A percentile compares a stretch with the other conserved stretches of the same genome.
phyloP scores from a whole-genome alignment of 1,140 invertebrate species.

The Sipha flava region DNA sequence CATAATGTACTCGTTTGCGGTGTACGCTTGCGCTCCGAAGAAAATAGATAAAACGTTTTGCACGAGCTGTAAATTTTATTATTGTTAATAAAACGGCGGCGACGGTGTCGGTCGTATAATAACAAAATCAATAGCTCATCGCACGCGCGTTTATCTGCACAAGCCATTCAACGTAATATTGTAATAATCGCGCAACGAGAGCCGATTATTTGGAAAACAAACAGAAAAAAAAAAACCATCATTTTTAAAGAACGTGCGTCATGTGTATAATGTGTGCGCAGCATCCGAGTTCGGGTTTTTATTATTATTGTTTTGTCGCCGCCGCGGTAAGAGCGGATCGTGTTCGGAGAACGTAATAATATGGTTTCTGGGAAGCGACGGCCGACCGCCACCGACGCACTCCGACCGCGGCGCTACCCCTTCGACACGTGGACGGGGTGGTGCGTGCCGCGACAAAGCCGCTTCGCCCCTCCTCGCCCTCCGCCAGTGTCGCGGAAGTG shows the following conservation, averaged over 20 bases:
- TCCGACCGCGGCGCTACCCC: neutral
- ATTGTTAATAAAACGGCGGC: neutral
- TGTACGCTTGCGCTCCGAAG: neutral
- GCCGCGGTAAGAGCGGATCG: too few relatives aligned
- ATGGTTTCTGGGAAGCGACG: neutral
- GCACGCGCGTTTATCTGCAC: neutral
- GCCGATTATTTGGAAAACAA: too few relatives aligned
- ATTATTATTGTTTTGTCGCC: too few relatives aligned
- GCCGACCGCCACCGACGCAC: neutral
- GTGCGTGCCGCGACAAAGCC: neutral
- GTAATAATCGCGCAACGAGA: too few relatives aligned
- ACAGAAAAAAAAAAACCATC: too few relatives aligned
- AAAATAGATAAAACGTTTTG: neutral
- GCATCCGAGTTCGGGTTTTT: too few relatives aligned
- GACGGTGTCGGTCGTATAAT: neutral
- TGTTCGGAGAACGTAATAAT: too few relatives aligned
- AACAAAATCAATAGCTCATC: neutral
- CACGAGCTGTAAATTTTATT: neutral
- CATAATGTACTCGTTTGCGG: too few relatives aligned
- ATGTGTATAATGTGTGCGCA: too few relatives aligned
- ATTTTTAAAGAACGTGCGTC: too few relatives aligned
- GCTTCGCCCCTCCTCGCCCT: neutral
- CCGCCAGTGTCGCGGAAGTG: neutral
- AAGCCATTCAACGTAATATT: too few relatives aligned
- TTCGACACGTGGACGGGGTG: neutral